These are phyloP conservation scores for Harlomillsia oculata DNA, from an alignment of 1,140 invertebrate genomes.

Conservation along the genomic window DNA sequence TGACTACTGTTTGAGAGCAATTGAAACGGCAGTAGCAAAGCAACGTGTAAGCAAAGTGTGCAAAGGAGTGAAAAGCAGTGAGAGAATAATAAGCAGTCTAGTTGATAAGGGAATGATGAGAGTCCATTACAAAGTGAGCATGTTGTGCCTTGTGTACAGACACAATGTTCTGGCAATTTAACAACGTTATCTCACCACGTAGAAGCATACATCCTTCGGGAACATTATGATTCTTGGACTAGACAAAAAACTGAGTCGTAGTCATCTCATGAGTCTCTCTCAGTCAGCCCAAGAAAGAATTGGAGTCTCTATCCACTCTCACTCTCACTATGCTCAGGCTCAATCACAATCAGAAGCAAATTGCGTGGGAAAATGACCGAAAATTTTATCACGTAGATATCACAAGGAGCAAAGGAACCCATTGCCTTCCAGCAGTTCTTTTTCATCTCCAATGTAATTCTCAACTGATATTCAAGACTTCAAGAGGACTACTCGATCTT, in stretches of 20 bases:
- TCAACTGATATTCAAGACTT: too few relatives aligned
- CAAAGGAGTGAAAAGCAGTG: too few relatives aligned
- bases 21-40: too few relatives aligned
- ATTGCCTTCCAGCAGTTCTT: slow-evolving; percentile 1
- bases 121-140: too few relatives aligned
- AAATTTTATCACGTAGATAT: slow-evolving; percentile 34
- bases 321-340: slow-evolving; percentile 4
- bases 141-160: neutral
- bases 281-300: neutral
- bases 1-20: too few relatives aligned
- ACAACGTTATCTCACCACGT: slow-evolving; percentile 1
- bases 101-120: neutral
- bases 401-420: slow-evolving; percentile 6
- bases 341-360: slow-evolving; percentile 31
- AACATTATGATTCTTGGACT: neutral
- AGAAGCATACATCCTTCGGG: slow-evolving; percentile 8
- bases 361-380: slow-evolving; percentile 34
- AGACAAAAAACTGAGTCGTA: neutral
- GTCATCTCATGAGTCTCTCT: neutral
- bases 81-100: too few relatives aligned
- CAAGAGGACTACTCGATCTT: too few relatives aligned
- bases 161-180: slow-evolving; percentile 13
- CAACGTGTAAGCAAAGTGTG: too few relatives aligned
- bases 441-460: too few relatives aligned
- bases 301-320: neutral